Evolutionary conservation across 2,113 vertebrate genomes (phyloP), one percentile per base, ranked within the genome.

Genomic region (Pygathrix nemaeus): DNA sequence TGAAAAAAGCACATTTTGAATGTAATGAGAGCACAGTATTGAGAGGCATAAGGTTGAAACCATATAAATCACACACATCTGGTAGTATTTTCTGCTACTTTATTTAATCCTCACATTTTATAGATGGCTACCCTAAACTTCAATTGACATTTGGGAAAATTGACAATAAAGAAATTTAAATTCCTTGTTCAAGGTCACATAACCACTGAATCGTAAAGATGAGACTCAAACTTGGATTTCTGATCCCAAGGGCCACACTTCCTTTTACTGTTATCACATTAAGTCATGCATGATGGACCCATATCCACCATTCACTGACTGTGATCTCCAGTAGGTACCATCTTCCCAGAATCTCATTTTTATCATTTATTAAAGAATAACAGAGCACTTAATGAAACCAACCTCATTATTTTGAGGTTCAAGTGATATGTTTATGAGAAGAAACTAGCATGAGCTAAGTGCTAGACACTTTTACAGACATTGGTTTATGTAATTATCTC

Each of bases 251-350:
- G 1, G 40, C 4, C 2, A 43, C 5, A 6, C 0, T 30, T 59
- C 2, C 7, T 25, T 83, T 73, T 38, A 70, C 23, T 14, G 70
- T 75, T 57, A 16, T 45, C 23, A 8, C 23, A 1, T 30, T 35
- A 23, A 1, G 11, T 57, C 35, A 66, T 25, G 5, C 3, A 32
- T 27, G 38, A 12, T 25, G 5, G 8, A 0, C 11, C 3, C 35
- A 10, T 27, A 13, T 16, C 6, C 0, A 35, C 25, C 18, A 66
- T 18, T 80, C 11, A 12, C 38, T 43, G 9, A n/a, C 43, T 59
- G 10, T 59, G 13, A 9, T 16, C 4, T 43, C 6, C 1, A 57
- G 35, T 91, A 57, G 20, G 16, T 27, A 18, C 3, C 18, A 32
- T 8, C 0, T n/a, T 55, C 40, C 87, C 27, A 45, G 43, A 92